Conservation (phyloP, 2,797 vertebrate genomes). For the Macrochelys suwanniensis region DNA sequence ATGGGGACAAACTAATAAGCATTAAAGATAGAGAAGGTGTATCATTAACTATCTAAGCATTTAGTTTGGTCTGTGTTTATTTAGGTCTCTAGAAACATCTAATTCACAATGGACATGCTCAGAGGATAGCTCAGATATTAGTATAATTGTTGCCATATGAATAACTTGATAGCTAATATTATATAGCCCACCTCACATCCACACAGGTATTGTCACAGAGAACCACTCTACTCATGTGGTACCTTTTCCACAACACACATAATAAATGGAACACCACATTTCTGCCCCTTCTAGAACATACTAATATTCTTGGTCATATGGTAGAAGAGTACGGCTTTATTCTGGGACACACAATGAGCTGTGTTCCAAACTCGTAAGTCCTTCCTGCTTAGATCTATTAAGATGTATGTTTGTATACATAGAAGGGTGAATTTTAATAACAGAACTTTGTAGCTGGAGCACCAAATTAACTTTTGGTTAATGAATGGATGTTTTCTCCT, state of each 20-base stretch:
- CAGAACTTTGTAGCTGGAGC: background rate
- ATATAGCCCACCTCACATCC: background rate
- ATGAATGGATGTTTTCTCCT: background rate
- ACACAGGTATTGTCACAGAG: rapidly evolving
- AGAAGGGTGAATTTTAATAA: background rate
- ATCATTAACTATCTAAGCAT: background rate
- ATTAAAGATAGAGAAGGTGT: background rate
- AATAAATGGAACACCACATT: background rate
- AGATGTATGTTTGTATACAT: background rate
- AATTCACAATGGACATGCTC: background rate
- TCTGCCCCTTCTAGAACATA: background rate
- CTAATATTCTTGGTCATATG: background rate
- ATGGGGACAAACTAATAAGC: constrained; percentile 12
- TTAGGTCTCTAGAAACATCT: constrained; percentile 6
- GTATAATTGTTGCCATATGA: background rate
- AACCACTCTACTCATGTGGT: rapidly evolving
- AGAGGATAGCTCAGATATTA: background rate
- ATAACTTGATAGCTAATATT: background rate
- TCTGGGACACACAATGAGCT: background rate
- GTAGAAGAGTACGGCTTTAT: background rate
- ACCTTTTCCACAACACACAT: background rate
- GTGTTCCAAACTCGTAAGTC: background rate
- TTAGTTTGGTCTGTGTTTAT: background rate
- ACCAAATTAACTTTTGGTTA: background rate
- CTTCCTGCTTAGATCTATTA: background rate